Conservation (phyloP, 2,797 vertebrate species). For the Tapirus indicus region DNA sequence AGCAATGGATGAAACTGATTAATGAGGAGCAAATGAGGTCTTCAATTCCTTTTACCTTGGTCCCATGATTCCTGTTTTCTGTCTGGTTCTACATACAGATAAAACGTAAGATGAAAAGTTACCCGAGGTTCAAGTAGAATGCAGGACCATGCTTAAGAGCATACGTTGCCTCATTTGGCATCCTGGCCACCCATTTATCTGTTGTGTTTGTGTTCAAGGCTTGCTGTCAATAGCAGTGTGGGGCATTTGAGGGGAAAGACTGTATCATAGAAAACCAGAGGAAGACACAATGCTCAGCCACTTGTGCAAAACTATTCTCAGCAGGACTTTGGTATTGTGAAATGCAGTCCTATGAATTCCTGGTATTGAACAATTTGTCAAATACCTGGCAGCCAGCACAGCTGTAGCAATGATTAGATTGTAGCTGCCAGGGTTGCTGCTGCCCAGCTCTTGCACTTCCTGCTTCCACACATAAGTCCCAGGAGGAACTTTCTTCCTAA, state of each 20-base stretch:
- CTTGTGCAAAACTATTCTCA: neutral
- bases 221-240: no score
- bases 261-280: neutral
- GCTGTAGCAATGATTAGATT: neutral
- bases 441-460: neutral
- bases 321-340: neutral
- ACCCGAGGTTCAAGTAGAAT: neutral
- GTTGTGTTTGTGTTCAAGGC: neutral
- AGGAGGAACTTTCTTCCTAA: neutral
- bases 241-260: neutral
- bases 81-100: neutral
- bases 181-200: no score
- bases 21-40: neutral
- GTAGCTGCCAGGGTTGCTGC: neutral
- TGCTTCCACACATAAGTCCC: neutral
- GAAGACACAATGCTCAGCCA: neutral
- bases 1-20: neutral
- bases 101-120: neutral
- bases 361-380: conserved; percentile 65
- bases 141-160: neutral
- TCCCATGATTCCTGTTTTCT: neutral
- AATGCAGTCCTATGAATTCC: conserved; percentile 38
- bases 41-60: neutral
- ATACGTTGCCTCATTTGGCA: neutral
- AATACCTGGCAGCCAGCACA: conserved; percentile 8